Base-by-base conservation (phyloP, 2,113 vertebrate species). In the Geothlypis trichas region DNA sequence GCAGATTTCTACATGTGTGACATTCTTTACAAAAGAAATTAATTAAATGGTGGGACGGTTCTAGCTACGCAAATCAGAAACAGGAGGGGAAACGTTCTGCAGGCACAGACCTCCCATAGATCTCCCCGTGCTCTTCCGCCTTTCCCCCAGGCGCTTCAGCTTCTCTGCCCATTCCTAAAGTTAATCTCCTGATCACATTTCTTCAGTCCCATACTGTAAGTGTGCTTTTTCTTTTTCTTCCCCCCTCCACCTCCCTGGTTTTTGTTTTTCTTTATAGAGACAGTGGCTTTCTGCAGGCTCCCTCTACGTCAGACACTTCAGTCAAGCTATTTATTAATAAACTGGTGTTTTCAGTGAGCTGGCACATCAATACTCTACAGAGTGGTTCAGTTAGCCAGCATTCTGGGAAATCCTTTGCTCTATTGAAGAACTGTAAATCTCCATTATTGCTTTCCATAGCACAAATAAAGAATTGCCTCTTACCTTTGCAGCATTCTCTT, bases 361-460 rank as follows among this genome's bases (percentile, higher is more conserved):
- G 39, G 51, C 79, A 42, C 96, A 97, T 98, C 97, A 97, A 98
- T 98, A 98, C 95, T 81, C 74, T 58, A 92, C 90, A 39, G 37
- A 97, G 96, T 86, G 94, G 96, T 97, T 97, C 87, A 33, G 95
- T 98, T 98, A 98, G 98, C 97, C 97, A 98, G 98, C 98, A 97
- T 98, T 98, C 98, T 98, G 97, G 96, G 97, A 98, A 98, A 98
- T 97, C 96, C 96, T 97, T 96, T 97, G 97, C 96, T 93, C 54
- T 97, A 97, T 98, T 96, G 97, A 97, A 98, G 97, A 98, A 94
- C 97, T 97, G 97, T 98, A 98, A 98, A 98, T 98, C 98, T 97
- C 96, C 95, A 96, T 97, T 98, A 98, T 98, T 98, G 97, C 97
- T 98, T 97, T 97, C 96, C 94, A 96, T 94, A 97, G 97, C 97